Percentiles rank a stretch among this genome's conserved stretches.
Conservation (phyloP, 2,888 invertebrate species). For the Blastobasis adustella region DNA sequence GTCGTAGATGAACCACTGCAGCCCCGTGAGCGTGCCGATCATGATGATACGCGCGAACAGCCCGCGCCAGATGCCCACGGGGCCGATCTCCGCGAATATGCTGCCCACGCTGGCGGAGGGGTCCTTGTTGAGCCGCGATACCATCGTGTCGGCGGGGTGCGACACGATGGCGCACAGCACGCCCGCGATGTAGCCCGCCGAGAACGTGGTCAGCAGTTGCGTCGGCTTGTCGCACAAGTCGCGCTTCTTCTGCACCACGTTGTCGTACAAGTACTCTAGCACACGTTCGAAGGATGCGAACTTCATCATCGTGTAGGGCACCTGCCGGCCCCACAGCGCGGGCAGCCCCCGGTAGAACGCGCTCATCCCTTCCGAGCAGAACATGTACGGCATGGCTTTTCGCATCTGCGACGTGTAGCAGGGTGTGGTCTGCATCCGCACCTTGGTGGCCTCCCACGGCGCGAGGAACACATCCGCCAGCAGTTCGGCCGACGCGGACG, state of each 20-base stretch:
- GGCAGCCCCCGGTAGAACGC: conserved; percentile 89
- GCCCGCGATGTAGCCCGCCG: conserved; percentile 93
- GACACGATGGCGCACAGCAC: conserved; percentile 95
- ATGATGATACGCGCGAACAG: conserved; percentile 90
- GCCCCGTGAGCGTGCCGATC: conserved; percentile 94
- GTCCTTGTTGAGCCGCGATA: conserved; percentile 91
- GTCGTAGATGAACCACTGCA: conserved; percentile 95
- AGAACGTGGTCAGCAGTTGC: conserved; percentile 89
- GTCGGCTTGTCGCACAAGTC: conserved; percentile 84
- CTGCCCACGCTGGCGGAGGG: conserved; percentile 74
- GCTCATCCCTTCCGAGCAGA: conserved; percentile 82
- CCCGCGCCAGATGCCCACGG: conserved; percentile 87
- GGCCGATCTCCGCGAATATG: conserved; percentile 55
- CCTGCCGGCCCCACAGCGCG: conserved; percentile 89
- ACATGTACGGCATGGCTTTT: conserved; percentile 84
- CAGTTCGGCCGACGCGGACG: conserved; percentile 91
- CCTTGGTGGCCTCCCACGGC: conserved; percentile 86
- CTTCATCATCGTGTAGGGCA: conserved; percentile 97
- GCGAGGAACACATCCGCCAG: conserved; percentile 87
- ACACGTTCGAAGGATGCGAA: conserved; percentile 93
- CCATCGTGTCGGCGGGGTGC: conserved; percentile 92
- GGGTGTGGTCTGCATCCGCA: conserved; percentile 88
- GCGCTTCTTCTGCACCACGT: conserved; percentile 88
- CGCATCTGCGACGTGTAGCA: conserved; percentile 82
- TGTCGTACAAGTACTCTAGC: conserved; percentile 80